Evolutionary conservation across 1,140 invertebrate genomes (phyloP).

Genomic region (Trachelipus rathkii): DNA sequence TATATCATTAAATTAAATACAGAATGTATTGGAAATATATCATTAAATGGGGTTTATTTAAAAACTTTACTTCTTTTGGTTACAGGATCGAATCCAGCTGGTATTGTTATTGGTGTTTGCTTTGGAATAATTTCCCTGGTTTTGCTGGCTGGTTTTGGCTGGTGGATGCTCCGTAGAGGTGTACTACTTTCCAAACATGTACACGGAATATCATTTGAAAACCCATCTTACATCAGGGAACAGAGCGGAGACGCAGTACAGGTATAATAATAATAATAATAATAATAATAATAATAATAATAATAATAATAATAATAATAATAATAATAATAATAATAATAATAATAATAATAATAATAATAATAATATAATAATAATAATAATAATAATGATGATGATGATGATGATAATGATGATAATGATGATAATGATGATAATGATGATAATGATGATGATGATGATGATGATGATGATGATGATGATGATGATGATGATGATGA

Average conservation of each 20-base stretch:
- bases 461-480: neutral
- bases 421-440: neutral
- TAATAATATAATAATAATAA: neutral
- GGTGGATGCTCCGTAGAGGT: slow-evolving; percentile 63
- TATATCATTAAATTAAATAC: too few species aligned
- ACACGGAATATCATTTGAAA: slow-evolving; percentile 73
- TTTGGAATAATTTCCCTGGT: slow-evolving; percentile 43
- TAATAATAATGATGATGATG: neutral
- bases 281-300: too few species aligned
- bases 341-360: too few species aligned
- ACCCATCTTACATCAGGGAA: slow-evolving; percentile 72
- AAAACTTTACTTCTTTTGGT: slow-evolving; percentile 8
- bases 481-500: too few species aligned
- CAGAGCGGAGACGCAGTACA: slow-evolving; percentile 46
- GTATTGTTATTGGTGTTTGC: slow-evolving; percentile 45
- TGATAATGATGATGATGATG: too few species aligned
- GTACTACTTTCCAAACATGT: slow-evolving; percentile 50
- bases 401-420: neutral
- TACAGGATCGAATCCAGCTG: slow-evolving; percentile 50
- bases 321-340: too few species aligned
- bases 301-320: too few species aligned
- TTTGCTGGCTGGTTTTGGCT: slow-evolving; percentile 55
- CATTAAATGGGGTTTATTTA: too few species aligned
- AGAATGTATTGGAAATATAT: too few species aligned
- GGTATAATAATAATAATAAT: slow-evolving; percentile 32